Evolutionary conservation across 1,140 invertebrate species (phyloP).

Genomic region (Bombus cullumanus): DNA sequence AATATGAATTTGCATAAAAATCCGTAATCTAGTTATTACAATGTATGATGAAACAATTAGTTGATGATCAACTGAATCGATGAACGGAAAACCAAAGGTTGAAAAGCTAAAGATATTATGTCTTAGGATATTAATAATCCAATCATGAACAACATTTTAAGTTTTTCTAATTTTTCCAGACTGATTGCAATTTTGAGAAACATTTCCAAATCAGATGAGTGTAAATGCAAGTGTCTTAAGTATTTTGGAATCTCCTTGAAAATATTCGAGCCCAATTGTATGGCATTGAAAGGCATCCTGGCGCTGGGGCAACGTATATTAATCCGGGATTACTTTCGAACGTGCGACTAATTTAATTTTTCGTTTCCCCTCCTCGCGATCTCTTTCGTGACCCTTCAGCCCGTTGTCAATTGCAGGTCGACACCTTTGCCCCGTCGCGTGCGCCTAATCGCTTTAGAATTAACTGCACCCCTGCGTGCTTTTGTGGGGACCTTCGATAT

Average conservation of each 20-base stretch:
- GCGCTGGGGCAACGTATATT: slow-evolving; percentile 23
- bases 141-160: neutral
- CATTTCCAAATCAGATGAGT: neutral
- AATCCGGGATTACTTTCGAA: slow-evolving; percentile 58
- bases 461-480: slow-evolving; percentile 70
- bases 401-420: slow-evolving; percentile 81
- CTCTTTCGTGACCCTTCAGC: slow-evolving; percentile 66
- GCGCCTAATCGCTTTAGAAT: slow-evolving; percentile 82
- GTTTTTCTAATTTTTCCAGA: neutral
- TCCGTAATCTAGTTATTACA: no score
- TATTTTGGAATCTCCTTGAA: neutral
- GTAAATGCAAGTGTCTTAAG: neutral
- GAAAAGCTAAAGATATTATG: neutral
- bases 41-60: neutral
- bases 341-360: slow-evolving; percentile 75
- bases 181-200: neutral
- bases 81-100: neutral
- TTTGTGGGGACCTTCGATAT: slow-evolving; percentile 57
- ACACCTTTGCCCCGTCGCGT: slow-evolving; percentile 81
- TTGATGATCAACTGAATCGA: neutral
- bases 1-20: no score
- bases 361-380: slow-evolving; percentile 67
- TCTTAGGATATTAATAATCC: neutral
- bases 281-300: neutral
- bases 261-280: neutral